These are phyloP conservation scores for Seriola dumerili DNA, from an alignment of 2,113 vertebrate species.

Conservation along the genomic window DNA sequence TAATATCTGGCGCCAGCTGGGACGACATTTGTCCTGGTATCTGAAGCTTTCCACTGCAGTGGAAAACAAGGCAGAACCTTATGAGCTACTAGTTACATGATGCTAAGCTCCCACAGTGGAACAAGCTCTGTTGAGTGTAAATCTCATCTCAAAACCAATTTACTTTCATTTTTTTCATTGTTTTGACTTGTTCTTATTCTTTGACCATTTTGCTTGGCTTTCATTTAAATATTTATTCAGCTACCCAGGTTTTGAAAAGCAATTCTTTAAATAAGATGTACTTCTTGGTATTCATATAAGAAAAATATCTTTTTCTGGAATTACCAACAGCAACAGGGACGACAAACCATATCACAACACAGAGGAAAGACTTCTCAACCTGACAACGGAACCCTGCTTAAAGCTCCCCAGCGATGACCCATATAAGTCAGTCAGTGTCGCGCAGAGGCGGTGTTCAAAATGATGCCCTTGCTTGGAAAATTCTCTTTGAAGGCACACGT, in stretches of 20 bases:
- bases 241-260: neutral
- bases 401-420: slow-evolving; percentile 74
- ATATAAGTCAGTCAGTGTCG: slow-evolving; percentile 79
- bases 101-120: no score
- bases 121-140: neutral
- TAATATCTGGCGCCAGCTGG: no score
- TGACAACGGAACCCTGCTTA: slow-evolving; percentile 63
- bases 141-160: neutral
- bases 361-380: slow-evolving; percentile 48
- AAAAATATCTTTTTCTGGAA: slow-evolving; percentile 12
- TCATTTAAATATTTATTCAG: neutral
- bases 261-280: slow-evolving; percentile 22
- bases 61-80: neutral
- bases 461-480: slow-evolving; percentile 71
- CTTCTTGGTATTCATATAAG: neutral
- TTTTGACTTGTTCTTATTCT: neutral
- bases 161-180: neutral
- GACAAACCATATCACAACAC: slow-evolving; percentile 34
- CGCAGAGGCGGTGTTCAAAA: slow-evolving; percentile 70
- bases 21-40: neutral
- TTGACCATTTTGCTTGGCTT: neutral
- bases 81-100: neutral
- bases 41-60: neutral
- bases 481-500: slow-evolving; percentile 77
- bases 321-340: slow-evolving; percentile 39